Percentiles rank a stretch among this genome's conserved stretches.
Evolutionary conservation across 2,113 vertebrate species (phyloP).

Genomic region (Manacus vitellinus): DNA sequence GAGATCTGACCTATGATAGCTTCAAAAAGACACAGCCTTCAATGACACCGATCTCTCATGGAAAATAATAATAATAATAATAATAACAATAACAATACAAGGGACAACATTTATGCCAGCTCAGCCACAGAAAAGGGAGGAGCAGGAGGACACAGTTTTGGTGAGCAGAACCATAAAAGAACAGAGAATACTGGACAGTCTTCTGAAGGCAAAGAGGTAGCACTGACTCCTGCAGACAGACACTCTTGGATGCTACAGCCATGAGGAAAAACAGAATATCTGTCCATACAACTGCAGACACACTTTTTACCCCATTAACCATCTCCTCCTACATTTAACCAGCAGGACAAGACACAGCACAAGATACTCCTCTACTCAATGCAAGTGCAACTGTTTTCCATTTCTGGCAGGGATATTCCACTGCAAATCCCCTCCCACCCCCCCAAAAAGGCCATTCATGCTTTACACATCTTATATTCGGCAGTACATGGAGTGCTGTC

Average conservation of each 20-base stretch:
- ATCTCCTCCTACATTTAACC: not conserved
- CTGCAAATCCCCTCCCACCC: not conserved
- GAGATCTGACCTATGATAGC: not conserved
- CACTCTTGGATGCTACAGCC: not conserved
- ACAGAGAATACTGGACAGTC: accelerated
- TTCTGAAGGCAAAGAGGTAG: not conserved
- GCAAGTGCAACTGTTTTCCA: not conserved
- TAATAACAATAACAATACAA: not conserved
- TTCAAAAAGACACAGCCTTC: not conserved
- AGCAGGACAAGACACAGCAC: not conserved
- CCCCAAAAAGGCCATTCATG: not conserved
- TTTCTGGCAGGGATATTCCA: not conserved
- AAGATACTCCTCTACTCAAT: not conserved
- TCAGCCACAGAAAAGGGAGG: accelerated
- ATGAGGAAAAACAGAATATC: not conserved
- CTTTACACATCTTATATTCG: conserved; percentile 16
- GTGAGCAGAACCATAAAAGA: not conserved
- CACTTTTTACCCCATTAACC: not conserved
- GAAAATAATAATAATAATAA: not conserved
- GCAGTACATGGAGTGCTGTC: not conserved
- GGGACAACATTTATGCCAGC: not conserved
- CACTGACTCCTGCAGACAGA: not conserved
- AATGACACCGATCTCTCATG: not conserved
- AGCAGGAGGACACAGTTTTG: not conserved
- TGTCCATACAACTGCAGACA: accelerated